Base-by-base conservation (phyloP, 2,888 invertebrate species). In the Zootermopsis nevadensis region DNA sequence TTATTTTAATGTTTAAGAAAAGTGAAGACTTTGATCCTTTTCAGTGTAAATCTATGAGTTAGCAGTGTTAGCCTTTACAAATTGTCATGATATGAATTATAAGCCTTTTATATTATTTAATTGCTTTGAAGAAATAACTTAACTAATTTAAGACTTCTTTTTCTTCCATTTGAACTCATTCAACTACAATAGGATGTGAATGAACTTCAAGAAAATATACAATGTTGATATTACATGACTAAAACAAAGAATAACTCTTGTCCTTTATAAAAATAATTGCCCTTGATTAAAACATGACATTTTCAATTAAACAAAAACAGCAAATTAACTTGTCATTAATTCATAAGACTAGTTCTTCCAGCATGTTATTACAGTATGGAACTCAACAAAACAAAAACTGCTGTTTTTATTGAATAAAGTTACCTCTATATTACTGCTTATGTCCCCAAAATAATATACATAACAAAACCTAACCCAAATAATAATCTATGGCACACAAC, bases 221-320 rank as follows among this genome's bases (percentile, higher is more conserved):
- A 60, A n/a, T n/a, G n/a, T 60, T n/a, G 60, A n/a, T 60, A 27
- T n/a, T 60, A 60, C n/a, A 60, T n/a, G 60, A 60, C n/a, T 60
- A 6, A 19, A 60, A 27, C 24, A 60, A 60, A 60, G 10, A 2
- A 8, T 27, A 60, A 60, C 60, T 60, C 60, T n/a, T n/a, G 60
- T 60, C 60, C 60, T 27, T 1, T 60, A n/a, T 27, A 60, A 27
- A 55, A 60, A 60, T 48, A 48, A 19, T 27, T 60, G 60, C 60
- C 27, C 60, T 60, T 60, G 15, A 48, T 19, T 48, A 19, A 48
- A 48, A 60, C n/a, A n/a, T 60, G 27, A 60, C 27, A 60, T 15
- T 60, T 60, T 10, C 4, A 60, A 3, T 27, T n/a, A 60, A 60
- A 6, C 60, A 60, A 27, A 27, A 60, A 27, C 10, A 60, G 2